Evolutionary conservation across 1,140 invertebrate species (phyloP).

Genomic region (Trypoxylus dichotomus): DNA sequence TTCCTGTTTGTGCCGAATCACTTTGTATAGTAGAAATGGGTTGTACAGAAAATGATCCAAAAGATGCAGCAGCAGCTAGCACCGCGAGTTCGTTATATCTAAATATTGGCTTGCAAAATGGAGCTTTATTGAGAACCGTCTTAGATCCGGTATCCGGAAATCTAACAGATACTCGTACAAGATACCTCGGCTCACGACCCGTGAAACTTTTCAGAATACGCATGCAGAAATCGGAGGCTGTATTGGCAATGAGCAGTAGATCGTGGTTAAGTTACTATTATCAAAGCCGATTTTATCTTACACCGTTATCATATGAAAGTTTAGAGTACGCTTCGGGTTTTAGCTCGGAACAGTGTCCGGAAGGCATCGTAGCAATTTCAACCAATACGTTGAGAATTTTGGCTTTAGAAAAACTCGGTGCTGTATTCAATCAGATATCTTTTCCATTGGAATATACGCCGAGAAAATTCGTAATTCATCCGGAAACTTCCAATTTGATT

Average conservation of each 20-base stretch:
- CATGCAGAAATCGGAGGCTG: conserved; percentile 95
- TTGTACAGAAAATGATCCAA: conserved; percentile 63
- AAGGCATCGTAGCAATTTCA: conserved; percentile 98
- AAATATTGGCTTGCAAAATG: conserved; percentile 98
- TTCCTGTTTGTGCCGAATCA: conserved; percentile 96
- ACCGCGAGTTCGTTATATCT: conserved; percentile 82
- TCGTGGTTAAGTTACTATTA: conserved; percentile 99
- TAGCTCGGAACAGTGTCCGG: conserved; percentile 98
- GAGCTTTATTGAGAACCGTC: conserved; percentile 92
- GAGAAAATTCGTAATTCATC: conserved; percentile 91
- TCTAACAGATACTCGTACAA: conserved; percentile 93
- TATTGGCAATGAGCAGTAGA: conserved; percentile 95
- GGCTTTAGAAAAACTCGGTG: conserved; percentile 96
- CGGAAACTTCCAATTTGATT: conserved; percentile 88
- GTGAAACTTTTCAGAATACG: conserved; percentile 95
- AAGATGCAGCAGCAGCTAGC: conserved; percentile 57
- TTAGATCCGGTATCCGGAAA: conserved; percentile 96
- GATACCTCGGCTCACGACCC: conserved; percentile 77
- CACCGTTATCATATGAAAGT: conserved; percentile 94
- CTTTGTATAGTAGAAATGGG: conserved; percentile 93
- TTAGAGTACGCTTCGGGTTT: conserved; percentile 98
- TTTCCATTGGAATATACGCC: conserved; percentile 95
- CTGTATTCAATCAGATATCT: conserved; percentile 92
- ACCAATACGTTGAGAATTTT: conserved; percentile 97
- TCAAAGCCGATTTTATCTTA: conserved; percentile 95